Percentiles rank a stretch among this genome's conserved stretches.
phyloP scores from a whole-genome alignment of 2,888 invertebrate genomes.

The Meloe dianella region DNA sequence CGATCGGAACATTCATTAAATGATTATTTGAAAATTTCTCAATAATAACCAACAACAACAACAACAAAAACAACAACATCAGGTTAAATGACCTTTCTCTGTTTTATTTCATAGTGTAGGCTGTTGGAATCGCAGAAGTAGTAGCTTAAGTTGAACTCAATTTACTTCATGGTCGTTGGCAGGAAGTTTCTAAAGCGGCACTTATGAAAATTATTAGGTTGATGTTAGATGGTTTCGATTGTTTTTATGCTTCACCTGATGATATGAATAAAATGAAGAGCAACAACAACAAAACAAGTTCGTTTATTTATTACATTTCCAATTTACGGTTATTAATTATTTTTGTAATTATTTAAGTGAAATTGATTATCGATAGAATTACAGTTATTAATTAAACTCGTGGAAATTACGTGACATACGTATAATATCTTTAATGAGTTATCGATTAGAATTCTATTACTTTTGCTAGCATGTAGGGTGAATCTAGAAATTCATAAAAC shows the following conservation, averaged over 20 bases:
- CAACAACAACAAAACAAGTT: background rate
- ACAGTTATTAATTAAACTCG: background rate
- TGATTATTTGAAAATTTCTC: background rate
- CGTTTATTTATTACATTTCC: background rate
- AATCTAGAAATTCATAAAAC: no score
- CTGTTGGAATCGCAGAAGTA: slow-evolving; percentile 1
- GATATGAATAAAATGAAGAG: background rate
- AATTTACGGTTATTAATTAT: background rate
- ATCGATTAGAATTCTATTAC: background rate
- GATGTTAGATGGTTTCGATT: slow-evolving; percentile 2
- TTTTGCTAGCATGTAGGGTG: no score
- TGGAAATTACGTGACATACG: no score
- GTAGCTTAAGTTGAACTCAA: slow-evolving; percentile 7
- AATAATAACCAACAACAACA: background rate
- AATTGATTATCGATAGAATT: background rate
- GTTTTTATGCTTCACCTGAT: slow-evolving; percentile 6
- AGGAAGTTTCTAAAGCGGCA: slow-evolving; percentile 8
- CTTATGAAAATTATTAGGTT: slow-evolving; percentile 1
- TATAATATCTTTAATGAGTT: background rate
- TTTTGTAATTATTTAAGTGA: background rate
- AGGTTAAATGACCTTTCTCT: background rate
- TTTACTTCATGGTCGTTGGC: slow-evolving; percentile 8
- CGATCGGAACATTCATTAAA: background rate
- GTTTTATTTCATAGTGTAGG: background rate
- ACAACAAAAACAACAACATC: background rate